Conservation (phyloP, 2,797 vertebrate genomes). For the Sebastes vulpes region DNA sequence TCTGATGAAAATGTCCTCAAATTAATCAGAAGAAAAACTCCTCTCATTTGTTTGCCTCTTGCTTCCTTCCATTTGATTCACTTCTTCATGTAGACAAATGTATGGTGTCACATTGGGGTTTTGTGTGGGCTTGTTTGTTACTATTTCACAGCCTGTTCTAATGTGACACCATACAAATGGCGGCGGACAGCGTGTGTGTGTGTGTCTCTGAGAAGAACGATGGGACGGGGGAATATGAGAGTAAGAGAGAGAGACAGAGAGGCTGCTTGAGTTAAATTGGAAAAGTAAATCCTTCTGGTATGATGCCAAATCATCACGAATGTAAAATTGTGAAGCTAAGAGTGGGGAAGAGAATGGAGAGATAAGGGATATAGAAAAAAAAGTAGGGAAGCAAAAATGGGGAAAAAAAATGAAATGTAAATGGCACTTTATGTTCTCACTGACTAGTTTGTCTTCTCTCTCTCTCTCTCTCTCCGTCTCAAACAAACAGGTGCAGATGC, state of each 20-base stretch:
- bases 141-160: slow-evolving; percentile 25
- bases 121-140: slow-evolving; percentile 36
- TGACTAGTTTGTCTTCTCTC: neutral
- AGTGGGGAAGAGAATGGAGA: slow-evolving; percentile 19
- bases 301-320: slow-evolving; percentile 41
- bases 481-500: slow-evolving; percentile 50
- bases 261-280: slow-evolving; percentile 33
- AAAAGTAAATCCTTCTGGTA: slow-evolving; percentile 53
- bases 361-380: slow-evolving; percentile 21
- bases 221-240: neutral
- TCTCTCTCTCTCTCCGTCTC: neutral
- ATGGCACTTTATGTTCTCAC: neutral
- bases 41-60: neutral
- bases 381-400: neutral
- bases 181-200: slow-evolving; percentile 20
- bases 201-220: slow-evolving; percentile 22
- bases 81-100: slow-evolving; percentile 46
- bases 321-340: slow-evolving; percentile 16
- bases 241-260: neutral
- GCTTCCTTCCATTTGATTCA: slow-evolving; percentile 24
- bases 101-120: slow-evolving; percentile 14
- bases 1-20: neutral
- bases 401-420: neutral
- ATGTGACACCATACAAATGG: slow-evolving; percentile 29
- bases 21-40: slow-evolving; percentile 3